These are phyloP conservation scores for Notocelia uddmanniana DNA, from an alignment of 2,888 invertebrate species.

Conservation along the genomic window DNA sequence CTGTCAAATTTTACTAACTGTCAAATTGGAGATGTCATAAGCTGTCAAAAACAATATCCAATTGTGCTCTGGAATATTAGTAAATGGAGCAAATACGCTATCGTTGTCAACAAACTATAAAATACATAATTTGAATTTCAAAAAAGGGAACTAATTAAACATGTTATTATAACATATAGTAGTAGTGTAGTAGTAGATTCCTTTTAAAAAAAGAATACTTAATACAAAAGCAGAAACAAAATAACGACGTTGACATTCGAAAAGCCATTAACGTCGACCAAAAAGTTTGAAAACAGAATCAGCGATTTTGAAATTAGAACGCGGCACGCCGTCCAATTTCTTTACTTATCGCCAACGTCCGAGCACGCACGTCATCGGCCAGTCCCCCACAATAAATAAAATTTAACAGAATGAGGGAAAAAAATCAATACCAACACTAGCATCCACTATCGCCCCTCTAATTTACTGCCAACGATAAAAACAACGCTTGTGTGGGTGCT, in stretches of 20 bases:
- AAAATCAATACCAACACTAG: conserved; percentile 82
- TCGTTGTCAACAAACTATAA: neutral
- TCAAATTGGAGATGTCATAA: neutral
- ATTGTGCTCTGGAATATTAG: neutral
- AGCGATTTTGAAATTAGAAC: conserved; percentile 18
- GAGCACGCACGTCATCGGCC: conserved; percentile 64
- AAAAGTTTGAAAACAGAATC: conserved; percentile 31
- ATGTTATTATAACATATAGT: neutral
- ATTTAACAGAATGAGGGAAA: conserved; percentile 86
- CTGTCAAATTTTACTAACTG: neutral
- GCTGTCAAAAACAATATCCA: neutral
- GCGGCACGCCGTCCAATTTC: conserved; percentile 50
- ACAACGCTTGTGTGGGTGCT: conserved; percentile 72
- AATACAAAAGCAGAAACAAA: neutral
- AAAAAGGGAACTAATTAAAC: neutral
- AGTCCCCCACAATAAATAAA: conserved; percentile 84
- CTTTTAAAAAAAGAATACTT: neutral
- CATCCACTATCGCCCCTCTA: conserved; percentile 82
- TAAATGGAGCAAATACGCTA: neutral
- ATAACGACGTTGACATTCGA: neutral
- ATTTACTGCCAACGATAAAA: conserved; percentile 82
- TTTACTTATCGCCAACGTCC: conserved; percentile 50
- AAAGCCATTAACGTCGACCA: conserved; percentile 1
- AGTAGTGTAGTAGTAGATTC: too few species aligned
- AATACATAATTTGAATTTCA: neutral